These are phyloP conservation scores for Polydrusus pterygomalis DNA, from an alignment of 2,888 invertebrate genomes.

Conservation along the genomic window DNA sequence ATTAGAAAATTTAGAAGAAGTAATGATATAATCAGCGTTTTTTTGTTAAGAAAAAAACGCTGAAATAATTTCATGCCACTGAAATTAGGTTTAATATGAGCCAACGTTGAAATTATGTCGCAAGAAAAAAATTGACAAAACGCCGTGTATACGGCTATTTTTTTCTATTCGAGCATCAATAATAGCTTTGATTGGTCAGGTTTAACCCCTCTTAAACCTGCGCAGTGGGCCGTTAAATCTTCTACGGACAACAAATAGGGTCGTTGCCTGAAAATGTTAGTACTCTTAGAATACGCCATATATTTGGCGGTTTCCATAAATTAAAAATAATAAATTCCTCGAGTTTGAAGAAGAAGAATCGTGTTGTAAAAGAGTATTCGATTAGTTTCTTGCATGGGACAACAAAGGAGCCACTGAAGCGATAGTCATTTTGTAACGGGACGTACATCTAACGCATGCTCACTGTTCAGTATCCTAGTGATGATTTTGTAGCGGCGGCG, in stretches of 20 bases:
- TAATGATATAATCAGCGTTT: not conserved
- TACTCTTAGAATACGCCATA: constrained; percentile 48
- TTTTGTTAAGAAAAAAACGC: not conserved
- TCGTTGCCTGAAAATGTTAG: constrained; percentile 62
- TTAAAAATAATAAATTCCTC: constrained; percentile 10
- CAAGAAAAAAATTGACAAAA: constrained; percentile 23
- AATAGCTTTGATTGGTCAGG: constrained; percentile 50
- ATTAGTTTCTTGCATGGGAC: constrained; percentile 30
- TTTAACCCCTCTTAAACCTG: constrained; percentile 53
- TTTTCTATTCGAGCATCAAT: constrained; percentile 47
- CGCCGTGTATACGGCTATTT: constrained; percentile 12
- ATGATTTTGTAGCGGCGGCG: constrained; percentile 65
- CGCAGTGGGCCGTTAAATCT: constrained; percentile 38
- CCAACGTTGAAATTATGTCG: not conserved
- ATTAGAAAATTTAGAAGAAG: not conserved
- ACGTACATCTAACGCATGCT: constrained; percentile 62
- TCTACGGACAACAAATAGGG: constrained; percentile 61
- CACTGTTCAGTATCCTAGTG: constrained; percentile 60
- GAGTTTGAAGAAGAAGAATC: constrained; percentile 6
- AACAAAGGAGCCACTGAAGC: constrained; percentile 63
- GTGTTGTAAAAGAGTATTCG: constrained; percentile 7
- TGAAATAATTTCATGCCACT: not conserved
- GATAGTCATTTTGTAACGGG: constrained; percentile 63
- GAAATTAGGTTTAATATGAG: not conserved
- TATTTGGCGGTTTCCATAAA: constrained; percentile 18